Base-by-base conservation (phyloP, 1,140 invertebrate species). In the Theocolax elegans region DNA sequence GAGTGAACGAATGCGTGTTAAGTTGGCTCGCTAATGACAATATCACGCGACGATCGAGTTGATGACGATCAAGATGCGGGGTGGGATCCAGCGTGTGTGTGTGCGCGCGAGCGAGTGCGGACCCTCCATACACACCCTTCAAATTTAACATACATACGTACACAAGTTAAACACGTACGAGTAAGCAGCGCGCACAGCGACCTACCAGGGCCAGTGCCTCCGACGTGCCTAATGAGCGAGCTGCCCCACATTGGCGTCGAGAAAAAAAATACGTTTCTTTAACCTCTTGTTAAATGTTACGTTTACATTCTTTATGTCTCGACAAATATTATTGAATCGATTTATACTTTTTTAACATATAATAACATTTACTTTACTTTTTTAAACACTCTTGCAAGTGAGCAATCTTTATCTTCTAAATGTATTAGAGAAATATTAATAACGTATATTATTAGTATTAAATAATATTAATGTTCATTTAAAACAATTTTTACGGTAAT, bases 11-110 rank as follows among this genome's bases (percentile, higher is more conserved):
- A 38, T 67, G 63, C 72, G 71, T 69, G 62, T 64, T 59, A 53
- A 63, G 67, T 51, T 74, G 58, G 63, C 60, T 66, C 69, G 71
- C 72, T 80, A 80, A 82, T 79, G 76, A 81, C 76, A 77, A 79
- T 81, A 83, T 83, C 80, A 77, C 76, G 77, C 77, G 76, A 82
- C 76, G 71, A 78, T 77, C 73, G 73, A 77, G 69, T 77, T 73
- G 80, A 81, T 79, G 80, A 79, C 80, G 82, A 82, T 81, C 77
- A 75, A 78, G 80, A 80, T 72, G 76, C 79, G 73, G 72, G 74
- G 59, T 67, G 64, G 62, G 75, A 77, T 74, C 70, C 75, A 77
- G 67, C 19, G 23, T n/a, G 42, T n/a, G 35, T 12, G 35, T 12
- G 35, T 12, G 35, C 35, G 35, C 35, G 35, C 35, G 35, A 6